These are phyloP conservation scores for Neodiprion fabricii DNA, from an alignment of 1,140 invertebrate species.

Conservation along the genomic window DNA sequence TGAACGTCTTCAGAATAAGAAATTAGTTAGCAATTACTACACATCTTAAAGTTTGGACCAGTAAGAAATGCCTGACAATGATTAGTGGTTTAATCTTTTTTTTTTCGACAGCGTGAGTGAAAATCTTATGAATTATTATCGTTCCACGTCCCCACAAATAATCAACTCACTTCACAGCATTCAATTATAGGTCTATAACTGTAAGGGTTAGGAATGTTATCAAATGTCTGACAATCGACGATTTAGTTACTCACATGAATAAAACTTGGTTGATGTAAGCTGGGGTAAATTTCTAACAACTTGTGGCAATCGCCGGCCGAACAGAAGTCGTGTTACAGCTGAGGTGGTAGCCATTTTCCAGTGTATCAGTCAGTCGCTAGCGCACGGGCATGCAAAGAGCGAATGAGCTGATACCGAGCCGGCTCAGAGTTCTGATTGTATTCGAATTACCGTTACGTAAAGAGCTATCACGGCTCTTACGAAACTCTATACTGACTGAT, in stretches of 20 bases:
- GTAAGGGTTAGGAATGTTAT: no score
- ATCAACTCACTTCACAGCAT: no score
- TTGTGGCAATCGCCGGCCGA: background rate
- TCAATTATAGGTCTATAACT: no score
- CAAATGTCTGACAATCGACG: background rate
- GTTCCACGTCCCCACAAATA: no score
- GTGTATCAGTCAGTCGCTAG: background rate
- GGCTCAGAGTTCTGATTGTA: background rate
- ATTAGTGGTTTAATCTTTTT: no score
- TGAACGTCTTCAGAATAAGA: no score
- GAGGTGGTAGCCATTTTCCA: background rate
- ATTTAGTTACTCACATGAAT: background rate
- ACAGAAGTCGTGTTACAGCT: background rate
- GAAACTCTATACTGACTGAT: background rate
- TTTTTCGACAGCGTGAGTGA: no score
- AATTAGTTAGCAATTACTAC: no score
- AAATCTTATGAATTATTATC: no score
- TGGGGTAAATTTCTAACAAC: background rate
- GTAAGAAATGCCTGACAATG: no score
- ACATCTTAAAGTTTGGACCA: no score
- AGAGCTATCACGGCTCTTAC: background rate
- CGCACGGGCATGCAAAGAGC: background rate
- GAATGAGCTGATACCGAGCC: background rate
- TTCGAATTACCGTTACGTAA: background rate
- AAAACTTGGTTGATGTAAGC: background rate